Conservation (phyloP, 2,113 vertebrate species). For the Tautogolabrus adspersus region DNA sequence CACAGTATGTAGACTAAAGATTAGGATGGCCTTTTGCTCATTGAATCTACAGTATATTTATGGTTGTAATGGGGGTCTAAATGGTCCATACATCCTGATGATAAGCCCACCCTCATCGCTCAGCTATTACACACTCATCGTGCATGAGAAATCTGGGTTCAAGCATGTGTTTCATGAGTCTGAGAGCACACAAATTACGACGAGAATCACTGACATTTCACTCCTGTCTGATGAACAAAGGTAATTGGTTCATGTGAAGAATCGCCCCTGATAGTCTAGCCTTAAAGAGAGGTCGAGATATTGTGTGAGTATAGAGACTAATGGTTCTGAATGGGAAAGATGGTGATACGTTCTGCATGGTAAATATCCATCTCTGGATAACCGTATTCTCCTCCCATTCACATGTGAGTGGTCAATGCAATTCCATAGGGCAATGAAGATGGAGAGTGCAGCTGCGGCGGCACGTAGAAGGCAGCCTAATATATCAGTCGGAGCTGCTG, state of each 20-base stretch:
- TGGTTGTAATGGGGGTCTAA: slow-evolving; percentile 63
- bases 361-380: slow-evolving; percentile 62
- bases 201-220: slow-evolving; percentile 63
- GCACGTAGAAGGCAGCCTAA: slow-evolving; percentile 23
- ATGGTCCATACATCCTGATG: slow-evolving; percentile 54
- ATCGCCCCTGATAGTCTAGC: slow-evolving; percentile 35
- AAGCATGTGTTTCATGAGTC: slow-evolving; percentile 43
- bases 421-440: slow-evolving; percentile 66
- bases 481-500: slow-evolving; percentile 42
- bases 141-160: slow-evolving; percentile 29
- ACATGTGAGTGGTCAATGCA: slow-evolving; percentile 57
- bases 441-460: slow-evolving; percentile 41
- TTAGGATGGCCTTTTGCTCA: slow-evolving; percentile 38
- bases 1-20: slow-evolving; percentile 19
- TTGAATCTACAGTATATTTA: slow-evolving; percentile 42
- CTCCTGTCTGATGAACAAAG: slow-evolving; percentile 54
- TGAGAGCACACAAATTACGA: slow-evolving; percentile 24
- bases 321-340: slow-evolving; percentile 48
- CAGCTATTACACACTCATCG: slow-evolving; percentile 57
- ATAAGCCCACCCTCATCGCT: slow-evolving; percentile 54
- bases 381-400: slow-evolving; percentile 48
- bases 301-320: slow-evolving; percentile 46
- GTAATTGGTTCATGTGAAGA: slow-evolving; percentile 61
- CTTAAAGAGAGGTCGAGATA: slow-evolving; percentile 52
- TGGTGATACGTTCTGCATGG: slow-evolving; percentile 52